Conservation (phyloP, 2,888 invertebrate genomes). For the Ophion ellenae region DNA sequence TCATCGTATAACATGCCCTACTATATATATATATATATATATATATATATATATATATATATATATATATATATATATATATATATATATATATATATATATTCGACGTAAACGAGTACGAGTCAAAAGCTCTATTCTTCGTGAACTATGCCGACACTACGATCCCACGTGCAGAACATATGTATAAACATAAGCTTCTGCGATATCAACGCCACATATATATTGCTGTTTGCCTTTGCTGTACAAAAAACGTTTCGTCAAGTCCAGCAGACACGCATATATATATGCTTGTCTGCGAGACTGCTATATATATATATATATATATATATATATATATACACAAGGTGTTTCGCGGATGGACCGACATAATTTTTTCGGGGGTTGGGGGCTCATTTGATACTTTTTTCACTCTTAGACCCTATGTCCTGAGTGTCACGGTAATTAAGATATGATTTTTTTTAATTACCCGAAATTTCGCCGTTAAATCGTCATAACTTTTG, state of each 20-base stretch:
- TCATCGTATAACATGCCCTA: conserved; percentile 24
- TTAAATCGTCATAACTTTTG: too few species aligned
- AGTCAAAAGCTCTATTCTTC: conserved; percentile 65
- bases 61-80: conserved; percentile 23
- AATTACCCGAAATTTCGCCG: too few species aligned
- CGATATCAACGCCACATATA: conserved; percentile 66
- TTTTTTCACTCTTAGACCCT: too few species aligned
- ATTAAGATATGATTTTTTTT: too few species aligned
- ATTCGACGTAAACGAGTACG: conserved; percentile 6
- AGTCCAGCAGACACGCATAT: neutral
- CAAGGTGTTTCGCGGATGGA: too few species aligned
- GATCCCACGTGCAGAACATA: conserved; percentile 82
- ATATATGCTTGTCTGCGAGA: neutral
- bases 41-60: conserved; percentile 22
- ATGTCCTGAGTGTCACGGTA: too few species aligned
- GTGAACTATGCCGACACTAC: conserved; percentile 51
- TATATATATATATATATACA: neutral
- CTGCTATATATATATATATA: neutral
- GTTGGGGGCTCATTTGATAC: too few species aligned
- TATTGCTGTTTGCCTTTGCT: conserved; percentile 34
- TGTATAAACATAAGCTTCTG: conserved; percentile 81
- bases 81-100: conserved; percentile 14
- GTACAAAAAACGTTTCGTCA: conserved; percentile 16
- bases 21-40: conserved; percentile 18
- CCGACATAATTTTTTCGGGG: too few species aligned